Evolutionary conservation across 2,113 vertebrate species (phyloP).

Genomic region (Promerops cafer): DNA sequence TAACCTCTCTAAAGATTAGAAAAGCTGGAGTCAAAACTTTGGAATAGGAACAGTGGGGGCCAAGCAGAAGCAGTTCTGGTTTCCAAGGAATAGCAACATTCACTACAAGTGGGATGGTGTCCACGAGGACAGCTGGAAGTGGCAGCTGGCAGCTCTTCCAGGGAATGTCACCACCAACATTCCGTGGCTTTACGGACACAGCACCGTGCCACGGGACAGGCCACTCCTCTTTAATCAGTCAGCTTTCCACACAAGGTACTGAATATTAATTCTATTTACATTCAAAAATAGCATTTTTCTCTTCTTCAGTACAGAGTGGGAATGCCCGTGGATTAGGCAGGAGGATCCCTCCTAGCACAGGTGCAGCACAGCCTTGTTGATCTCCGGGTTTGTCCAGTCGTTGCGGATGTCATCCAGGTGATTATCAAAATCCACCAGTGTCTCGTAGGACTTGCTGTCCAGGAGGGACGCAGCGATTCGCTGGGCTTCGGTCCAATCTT

Average conservation of each 20-base stretch:
- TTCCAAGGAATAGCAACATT: background rate
- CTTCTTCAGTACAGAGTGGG: slow-evolving; percentile 31
- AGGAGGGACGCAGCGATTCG: slow-evolving; percentile 86
- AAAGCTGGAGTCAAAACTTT: slow-evolving; percentile 62
- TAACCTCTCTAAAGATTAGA: slow-evolving; percentile 63
- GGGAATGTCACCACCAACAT: background rate
- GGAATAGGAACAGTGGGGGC: slow-evolving; percentile 21
- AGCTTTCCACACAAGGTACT: slow-evolving; percentile 27
- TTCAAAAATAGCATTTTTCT: slow-evolving; percentile 53
- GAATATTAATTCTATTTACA: slow-evolving; percentile 25
- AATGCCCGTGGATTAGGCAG: background rate
- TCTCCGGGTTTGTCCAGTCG: slow-evolving; percentile 97
- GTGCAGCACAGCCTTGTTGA: slow-evolving; percentile 94
- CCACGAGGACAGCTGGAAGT: background rate
- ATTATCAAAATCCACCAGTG: slow-evolving; percentile 93
- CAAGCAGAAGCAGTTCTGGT: slow-evolving; percentile 48
- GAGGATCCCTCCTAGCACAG: slow-evolving; percentile 76
- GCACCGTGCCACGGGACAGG: background rate
- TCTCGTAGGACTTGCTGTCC: slow-evolving; percentile 89
- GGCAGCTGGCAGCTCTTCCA: background rate
- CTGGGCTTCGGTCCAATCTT: slow-evolving; percentile 94
- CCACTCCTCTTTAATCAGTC: slow-evolving; percentile 17
- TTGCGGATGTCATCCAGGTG: slow-evolving; percentile 96
- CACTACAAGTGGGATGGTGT: background rate
- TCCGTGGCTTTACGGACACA: background rate